Conservation (phyloP, 1,140 invertebrate genomes). For the Drosophila pruinosa region DNA sequence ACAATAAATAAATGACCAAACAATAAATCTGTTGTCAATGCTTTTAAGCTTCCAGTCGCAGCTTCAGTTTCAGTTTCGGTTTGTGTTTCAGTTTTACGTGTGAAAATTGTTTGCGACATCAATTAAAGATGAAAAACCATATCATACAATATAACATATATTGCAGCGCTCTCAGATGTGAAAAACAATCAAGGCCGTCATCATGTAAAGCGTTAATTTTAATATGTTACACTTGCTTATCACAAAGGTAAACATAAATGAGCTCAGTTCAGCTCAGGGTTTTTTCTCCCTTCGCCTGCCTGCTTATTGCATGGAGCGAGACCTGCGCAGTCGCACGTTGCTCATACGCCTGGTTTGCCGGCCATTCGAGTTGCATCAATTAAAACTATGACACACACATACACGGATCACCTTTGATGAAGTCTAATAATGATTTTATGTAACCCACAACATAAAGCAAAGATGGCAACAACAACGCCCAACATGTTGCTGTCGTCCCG, state of each 20-base stretch:
- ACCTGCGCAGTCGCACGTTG: slow-evolving; percentile 55
- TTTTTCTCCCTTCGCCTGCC: not conserved
- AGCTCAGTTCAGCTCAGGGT: slow-evolving; percentile 10
- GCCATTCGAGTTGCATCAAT: slow-evolving; percentile 65
- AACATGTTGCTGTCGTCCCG: slow-evolving; percentile 1
- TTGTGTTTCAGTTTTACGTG: slow-evolving; percentile 23
- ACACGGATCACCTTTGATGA: slow-evolving; percentile 35
- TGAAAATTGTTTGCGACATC: slow-evolving; percentile 55
- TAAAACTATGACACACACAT: slow-evolving; percentile 59
- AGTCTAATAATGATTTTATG: slow-evolving; percentile 73
- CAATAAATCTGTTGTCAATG: slow-evolving; percentile 12
- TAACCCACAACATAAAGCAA: slow-evolving; percentile 46
- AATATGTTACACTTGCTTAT: slow-evolving; percentile 54
- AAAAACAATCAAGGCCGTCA: slow-evolving; percentile 25
- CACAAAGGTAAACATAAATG: slow-evolving; percentile 32
- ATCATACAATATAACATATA: too few species aligned
- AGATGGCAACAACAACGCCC: slow-evolving; percentile 42
- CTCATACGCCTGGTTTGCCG: slow-evolving; percentile 41
- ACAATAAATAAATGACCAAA: slow-evolving; percentile 26
- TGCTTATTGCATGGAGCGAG: slow-evolving; percentile 9
- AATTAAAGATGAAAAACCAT: slow-evolving; percentile 24
- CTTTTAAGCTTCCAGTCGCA: slow-evolving; percentile 1
- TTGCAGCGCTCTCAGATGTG: slow-evolving; percentile 8
- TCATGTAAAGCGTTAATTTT: slow-evolving; percentile 56
- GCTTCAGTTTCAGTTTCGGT: not conserved